phyloP scores from a whole-genome alignment of 53 echinoderm and acorn worm species.

The Arbacia lixula region DNA sequence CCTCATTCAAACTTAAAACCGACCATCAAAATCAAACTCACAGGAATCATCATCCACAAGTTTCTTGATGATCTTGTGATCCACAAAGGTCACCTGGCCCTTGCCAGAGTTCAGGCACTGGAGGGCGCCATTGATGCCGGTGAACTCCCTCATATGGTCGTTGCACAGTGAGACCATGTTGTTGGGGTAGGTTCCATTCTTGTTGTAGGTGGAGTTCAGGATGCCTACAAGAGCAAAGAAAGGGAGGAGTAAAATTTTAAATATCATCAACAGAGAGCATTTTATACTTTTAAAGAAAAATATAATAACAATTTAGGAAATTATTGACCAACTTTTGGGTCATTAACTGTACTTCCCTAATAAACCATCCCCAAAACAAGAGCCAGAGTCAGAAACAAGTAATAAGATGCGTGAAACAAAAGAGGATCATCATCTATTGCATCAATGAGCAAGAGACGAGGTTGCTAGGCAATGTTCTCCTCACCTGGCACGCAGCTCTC shows the following conservation, averaged over 20 bases:
- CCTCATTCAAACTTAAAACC: not conserved
- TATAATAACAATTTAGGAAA: no score
- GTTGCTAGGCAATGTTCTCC: no score
- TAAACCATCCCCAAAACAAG: no score
- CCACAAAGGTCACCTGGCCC: slow-evolving; percentile 85
- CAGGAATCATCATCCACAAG: slow-evolving; percentile 17
- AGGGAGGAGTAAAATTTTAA: not conserved
- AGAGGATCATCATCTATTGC: no score
- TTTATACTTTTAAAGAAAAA: not conserved
- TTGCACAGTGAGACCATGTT: slow-evolving; percentile 60
- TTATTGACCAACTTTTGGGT: no score
- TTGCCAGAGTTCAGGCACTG: slow-evolving; percentile 65
- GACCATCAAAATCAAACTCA: not conserved
- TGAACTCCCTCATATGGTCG: slow-evolving; percentile 40
- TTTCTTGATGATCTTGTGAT: slow-evolving; percentile 73
- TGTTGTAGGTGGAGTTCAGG: slow-evolving; percentile 78
- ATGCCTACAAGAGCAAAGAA: slow-evolving; percentile 54
- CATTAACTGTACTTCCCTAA: no score
- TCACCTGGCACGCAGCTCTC: slow-evolving; percentile 92
- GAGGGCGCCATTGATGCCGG: slow-evolving; percentile 67
- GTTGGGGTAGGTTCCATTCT: slow-evolving; percentile 81
- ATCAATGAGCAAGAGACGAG: no score
- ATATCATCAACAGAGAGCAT: not conserved
- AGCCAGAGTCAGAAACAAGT: no score
- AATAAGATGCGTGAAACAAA: no score